phyloP scores from a whole-genome alignment of 2,888 invertebrate genomes.

The Hydroisotoma schaefferi region DNA sequence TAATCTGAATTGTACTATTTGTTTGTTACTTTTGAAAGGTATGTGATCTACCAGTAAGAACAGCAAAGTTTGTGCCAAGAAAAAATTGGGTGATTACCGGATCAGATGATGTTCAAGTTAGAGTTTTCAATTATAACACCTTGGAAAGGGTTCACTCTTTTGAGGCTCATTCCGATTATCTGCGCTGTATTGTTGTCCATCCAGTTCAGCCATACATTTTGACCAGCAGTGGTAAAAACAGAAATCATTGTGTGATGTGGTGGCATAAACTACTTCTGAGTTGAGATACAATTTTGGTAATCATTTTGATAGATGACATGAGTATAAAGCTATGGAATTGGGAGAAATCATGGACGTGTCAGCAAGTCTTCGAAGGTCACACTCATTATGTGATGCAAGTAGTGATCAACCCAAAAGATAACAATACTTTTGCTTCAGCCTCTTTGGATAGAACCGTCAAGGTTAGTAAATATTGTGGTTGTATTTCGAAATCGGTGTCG shows the following conservation, averaged over 20 bases:
- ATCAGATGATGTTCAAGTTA: conserved; percentile 91
- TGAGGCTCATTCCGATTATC: conserved; percentile 98
- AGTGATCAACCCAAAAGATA: conserved; percentile 98
- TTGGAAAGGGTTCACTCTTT: conserved; percentile 90
- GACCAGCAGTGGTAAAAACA: conserved; percentile 83
- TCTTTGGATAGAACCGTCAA: conserved; percentile 96
- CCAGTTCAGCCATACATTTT: conserved; percentile 95
- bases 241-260: background rate
- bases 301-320: conserved; percentile 77
- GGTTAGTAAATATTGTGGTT: too few species aligned
- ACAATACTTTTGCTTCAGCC: conserved; percentile 99
- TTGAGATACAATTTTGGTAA: conserved; percentile 26
- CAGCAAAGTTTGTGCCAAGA: conserved; percentile 91
- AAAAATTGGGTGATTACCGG: conserved; percentile 99
- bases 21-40: conserved; percentile 55
- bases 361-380: conserved; percentile 98
- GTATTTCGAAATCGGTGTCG: too few species aligned
- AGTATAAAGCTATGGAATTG: conserved; percentile 99
- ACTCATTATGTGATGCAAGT: conserved; percentile 99
- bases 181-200: conserved; percentile 92
- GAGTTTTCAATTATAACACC: conserved; percentile 98
- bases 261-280: background rate
- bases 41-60: conserved; percentile 93
- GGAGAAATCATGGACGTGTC: conserved; percentile 97
- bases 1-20: background rate